These are phyloP conservation scores for Synodontis membranacea DNA, from an alignment of 2,113 vertebrate species.

Conservation along the genomic window DNA sequence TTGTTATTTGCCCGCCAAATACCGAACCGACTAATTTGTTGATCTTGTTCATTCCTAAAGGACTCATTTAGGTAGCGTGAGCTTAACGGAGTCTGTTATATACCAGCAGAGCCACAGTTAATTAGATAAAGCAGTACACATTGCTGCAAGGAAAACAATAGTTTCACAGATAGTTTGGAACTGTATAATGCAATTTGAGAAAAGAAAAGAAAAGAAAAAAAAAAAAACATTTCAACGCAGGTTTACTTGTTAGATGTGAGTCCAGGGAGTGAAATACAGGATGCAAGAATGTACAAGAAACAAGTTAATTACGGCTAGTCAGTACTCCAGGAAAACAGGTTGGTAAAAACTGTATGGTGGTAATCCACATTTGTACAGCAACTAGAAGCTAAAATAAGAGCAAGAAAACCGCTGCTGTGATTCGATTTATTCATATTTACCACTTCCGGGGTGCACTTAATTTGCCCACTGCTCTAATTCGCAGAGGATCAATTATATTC, in stretches of 20 bases:
- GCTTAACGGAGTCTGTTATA: slow-evolving; percentile 63
- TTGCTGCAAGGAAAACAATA: slow-evolving; percentile 65
- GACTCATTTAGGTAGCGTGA: slow-evolving; percentile 66
- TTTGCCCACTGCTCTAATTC: not conserved
- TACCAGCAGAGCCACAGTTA: slow-evolving; percentile 69
- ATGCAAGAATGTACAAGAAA: not conserved
- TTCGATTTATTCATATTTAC: not conserved
- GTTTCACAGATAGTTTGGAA: slow-evolving; percentile 66
- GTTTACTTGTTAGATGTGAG: not conserved
- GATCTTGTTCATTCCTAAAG: slow-evolving; percentile 60
- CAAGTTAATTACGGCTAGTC: not conserved
- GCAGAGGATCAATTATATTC: not conserved
- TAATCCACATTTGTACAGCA: not conserved
- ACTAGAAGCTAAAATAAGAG: not conserved
- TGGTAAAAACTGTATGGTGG: not conserved
- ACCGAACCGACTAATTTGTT: slow-evolving; percentile 63
- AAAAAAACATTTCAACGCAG: not conserved
- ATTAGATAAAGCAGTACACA: slow-evolving; percentile 69
- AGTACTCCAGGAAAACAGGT: not conserved
- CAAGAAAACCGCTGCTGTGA: not conserved
- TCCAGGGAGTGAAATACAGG: not conserved
- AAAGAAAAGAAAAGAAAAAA: not conserved
- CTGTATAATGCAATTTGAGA: slow-evolving; percentile 58
- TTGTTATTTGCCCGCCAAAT: slow-evolving; percentile 53
- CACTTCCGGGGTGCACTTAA: not conserved